Evolutionary conservation across 1,140 invertebrate genomes (phyloP), one percentile per base, ranked within the genome.

Genomic region (Ladona fulva): DNA sequence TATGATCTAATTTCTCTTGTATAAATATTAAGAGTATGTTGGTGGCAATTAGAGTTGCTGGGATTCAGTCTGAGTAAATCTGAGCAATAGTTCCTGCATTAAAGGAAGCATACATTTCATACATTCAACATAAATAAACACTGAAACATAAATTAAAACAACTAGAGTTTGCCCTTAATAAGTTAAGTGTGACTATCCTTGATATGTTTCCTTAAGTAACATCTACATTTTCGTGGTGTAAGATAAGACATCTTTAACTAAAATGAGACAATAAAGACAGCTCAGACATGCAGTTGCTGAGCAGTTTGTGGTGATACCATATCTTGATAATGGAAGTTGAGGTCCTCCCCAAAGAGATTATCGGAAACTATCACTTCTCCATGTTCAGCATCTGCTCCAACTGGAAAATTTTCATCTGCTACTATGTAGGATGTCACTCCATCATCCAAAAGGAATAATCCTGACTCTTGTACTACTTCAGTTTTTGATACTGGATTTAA

Each of bases 401-500:
- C 82, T 7, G 85, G 84, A 3, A 88, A 86, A 80, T 88, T 88
- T 10, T 89, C 77, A 79, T 89, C 88, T 0, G 88, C 88, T 0
- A 89, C 87, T 8, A 89, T 80, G 79, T 87, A 89, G 83, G 0
- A 87, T 8, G 37, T 76, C 29, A 66, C 42, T 24, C 83, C 85
- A 74, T 84, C 85, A 79, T 85, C 85, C 82, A 85, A 85, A 1
- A 80, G 79, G 10, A 22, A 25, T 42, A 87, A 81, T 12, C 89
- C 89, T 78, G 88, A 89, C 81, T 90, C 89, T 79, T 89, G 86
- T 1, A 88, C 88, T 0, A 89, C 85, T 37, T 88, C 85, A 80
- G 89, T 86, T 81, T 88, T 89, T 1, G 88, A 86, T 12, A 89
- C 86, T 76, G 88, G 87, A 81, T 89, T 88, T 37, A 90, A 82